Conservation (phyloP, 2,113 vertebrate genomes). For the Dendrocopos noguchii region DNA sequence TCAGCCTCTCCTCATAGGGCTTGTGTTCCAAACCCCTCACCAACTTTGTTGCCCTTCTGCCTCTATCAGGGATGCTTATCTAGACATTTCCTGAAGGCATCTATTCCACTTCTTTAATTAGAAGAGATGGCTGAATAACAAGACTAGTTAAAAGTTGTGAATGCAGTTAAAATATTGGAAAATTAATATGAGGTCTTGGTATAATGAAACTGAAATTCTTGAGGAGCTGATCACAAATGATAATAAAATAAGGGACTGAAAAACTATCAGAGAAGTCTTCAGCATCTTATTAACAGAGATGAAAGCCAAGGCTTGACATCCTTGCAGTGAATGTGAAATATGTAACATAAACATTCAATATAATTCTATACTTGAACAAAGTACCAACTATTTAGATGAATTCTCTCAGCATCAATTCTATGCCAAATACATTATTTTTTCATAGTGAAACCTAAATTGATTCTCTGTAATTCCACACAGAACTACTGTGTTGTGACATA, state of each 20-base stretch:
- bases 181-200: background rate
- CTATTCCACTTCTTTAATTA: background rate
- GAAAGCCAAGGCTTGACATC: background rate
- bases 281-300: background rate
- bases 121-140: background rate
- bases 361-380: background rate
- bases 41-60: background rate
- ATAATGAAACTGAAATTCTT: background rate
- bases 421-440: background rate
- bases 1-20: no score
- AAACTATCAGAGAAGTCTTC: background rate
- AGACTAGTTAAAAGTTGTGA: background rate
- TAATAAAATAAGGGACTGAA: background rate
- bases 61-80: background rate
- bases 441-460: background rate
- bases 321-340: background rate
- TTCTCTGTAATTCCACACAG: background rate
- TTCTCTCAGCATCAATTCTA: background rate
- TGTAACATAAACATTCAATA: background rate
- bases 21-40: no score
- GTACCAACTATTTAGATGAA: fast-evolving
- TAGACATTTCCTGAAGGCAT: background rate
- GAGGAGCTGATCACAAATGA: background rate
- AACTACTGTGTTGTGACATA: background rate
- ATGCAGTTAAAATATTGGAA: background rate